Base-by-base conservation (phyloP, 53 echinoderm and acorn worm genomes). In the Glandiceps talaboti region DNA sequence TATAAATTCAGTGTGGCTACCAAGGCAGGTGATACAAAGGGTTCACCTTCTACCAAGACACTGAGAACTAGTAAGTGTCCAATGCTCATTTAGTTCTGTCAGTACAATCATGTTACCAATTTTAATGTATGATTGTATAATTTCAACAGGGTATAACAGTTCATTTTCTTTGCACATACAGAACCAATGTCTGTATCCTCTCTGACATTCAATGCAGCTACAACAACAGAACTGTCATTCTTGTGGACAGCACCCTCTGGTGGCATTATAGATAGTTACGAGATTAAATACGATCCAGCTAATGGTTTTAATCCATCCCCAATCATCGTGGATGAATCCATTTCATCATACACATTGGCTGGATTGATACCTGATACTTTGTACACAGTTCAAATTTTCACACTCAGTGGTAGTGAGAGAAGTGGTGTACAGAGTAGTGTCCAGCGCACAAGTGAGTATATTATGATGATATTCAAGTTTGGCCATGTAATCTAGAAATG, bases 261-360 rank as follows among this genome's bases (percentile, higher is more conserved):
- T 29, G 74, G 31, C 14, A 32, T 73, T 14, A 77, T 87, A 14
- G 77, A 87, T 74, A 45, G 83, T 29, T 87, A 80, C 75, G 82
- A 83, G 73, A 33, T 87, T 1, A 76, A 78, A 14, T 83, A 81
- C 77, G 28, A 80, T 30, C 87, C 87, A 14, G 30, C 29, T 0
- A n/a, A n/a, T n/a, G 90, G 86, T 12, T 28, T 28, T 0, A 81
- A 82, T 25, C 29, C 83, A 1, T 82, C 83, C 73, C 91, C 91
- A 0, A 30, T 86, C 32, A 31, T 1, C 14, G 30, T 81, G 28
- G 64, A 6, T 45, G 64, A 45, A 45, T 6, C 6, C 6, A 6
- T 12, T 12, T 20, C 20, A 20, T 12, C 6, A 6, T 45, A 45
- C 64, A 45, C 64, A 45, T 20, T 45, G 6, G 20, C 64, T 45